These are phyloP conservation scores for Drosophila subobscura DNA, from an alignment of 1,140 invertebrate genomes.

Conservation along the genomic window DNA sequence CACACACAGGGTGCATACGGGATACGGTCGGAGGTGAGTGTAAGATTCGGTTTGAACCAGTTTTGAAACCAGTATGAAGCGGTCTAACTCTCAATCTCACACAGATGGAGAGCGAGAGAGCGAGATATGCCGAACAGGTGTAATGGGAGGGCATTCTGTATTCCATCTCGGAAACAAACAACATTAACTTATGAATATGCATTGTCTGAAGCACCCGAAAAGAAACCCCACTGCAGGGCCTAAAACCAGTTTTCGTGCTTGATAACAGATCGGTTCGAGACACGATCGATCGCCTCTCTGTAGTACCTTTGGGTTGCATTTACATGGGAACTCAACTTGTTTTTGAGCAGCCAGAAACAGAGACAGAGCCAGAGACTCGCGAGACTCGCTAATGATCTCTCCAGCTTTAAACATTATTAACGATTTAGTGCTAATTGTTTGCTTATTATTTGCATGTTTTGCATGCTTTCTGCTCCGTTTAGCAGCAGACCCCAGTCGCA, in stretches of 20 bases:
- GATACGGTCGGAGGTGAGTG: conserved; percentile 48
- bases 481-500: too few species aligned
- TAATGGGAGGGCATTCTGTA: conserved; percentile 6
- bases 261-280: conserved; percentile 23
- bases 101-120: too few species aligned
- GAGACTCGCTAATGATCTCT: conserved; percentile 40
- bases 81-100: conserved; percentile 6
- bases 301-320: conserved; percentile 30
- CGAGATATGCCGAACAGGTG: conserved; percentile 7
- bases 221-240: neutral
- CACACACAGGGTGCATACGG: conserved; percentile 51
- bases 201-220: conserved; percentile 6
- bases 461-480: conserved; percentile 1
- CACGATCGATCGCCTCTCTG: neutral
- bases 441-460: conserved; percentile 43
- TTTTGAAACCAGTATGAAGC: conserved; percentile 45
- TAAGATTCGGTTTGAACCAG: conserved; percentile 52
- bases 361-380: neutral
- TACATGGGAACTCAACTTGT: conserved; percentile 23
- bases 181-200: conserved; percentile 5
- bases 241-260: conserved; percentile 30
- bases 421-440: conserved; percentile 58
- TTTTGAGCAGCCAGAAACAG: conserved; percentile 11
- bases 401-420: conserved; percentile 40
- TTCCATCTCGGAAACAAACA: conserved; percentile 27